Evolutionary conservation across 2,888 invertebrate genomes (phyloP), one percentile per base, ranked within the genome.

Genomic region (Flexamia atlantica): DNA sequence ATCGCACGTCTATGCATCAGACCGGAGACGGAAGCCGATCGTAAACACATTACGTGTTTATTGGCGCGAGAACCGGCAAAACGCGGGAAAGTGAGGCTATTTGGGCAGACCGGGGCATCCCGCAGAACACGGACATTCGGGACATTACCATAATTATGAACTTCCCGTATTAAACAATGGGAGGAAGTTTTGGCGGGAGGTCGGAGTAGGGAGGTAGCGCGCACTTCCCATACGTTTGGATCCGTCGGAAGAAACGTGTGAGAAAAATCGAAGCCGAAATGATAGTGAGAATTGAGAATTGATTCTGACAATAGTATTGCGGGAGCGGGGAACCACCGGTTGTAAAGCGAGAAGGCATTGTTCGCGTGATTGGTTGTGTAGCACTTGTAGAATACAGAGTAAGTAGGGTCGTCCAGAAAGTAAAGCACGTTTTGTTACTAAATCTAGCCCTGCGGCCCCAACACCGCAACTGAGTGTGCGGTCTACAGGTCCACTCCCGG

Each of bases 31-130:
- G 64, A 64, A 64, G 28, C 14, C 7, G 64, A 64, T 64, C 30
- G 64, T 64, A 64, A 64, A 64, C 17, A 64, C 64, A 64, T 64
- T 64, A 64, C 64, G 64, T 64, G 64, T 64, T 64, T 64, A 64
- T 64, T 64, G 14, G 64, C 14, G 64, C 64, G 64, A 64, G 64
- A 64, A 64, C 64, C 30, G 64, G n/a, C 64, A 64, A 64, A 64
- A 64, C 30, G 28, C 0, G 30, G 64, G 64, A 64, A 64, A 64
- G 64, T 64, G 14, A 14, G 28, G 30, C 64, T 30, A 64, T 64
- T 30, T 64, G 28, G 5, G 14, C 5, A 64, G 30, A 23, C 57
- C 28, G 14, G 23, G 53, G 53, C 14, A 53, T 53, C 53, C 20
- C 53, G 46, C 46, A 46, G 46, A 53, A 53, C 53, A 23, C 53